These are phyloP conservation scores for Channa maculata DNA, from an alignment of 2,113 vertebrate species.

Conservation along the genomic window DNA sequence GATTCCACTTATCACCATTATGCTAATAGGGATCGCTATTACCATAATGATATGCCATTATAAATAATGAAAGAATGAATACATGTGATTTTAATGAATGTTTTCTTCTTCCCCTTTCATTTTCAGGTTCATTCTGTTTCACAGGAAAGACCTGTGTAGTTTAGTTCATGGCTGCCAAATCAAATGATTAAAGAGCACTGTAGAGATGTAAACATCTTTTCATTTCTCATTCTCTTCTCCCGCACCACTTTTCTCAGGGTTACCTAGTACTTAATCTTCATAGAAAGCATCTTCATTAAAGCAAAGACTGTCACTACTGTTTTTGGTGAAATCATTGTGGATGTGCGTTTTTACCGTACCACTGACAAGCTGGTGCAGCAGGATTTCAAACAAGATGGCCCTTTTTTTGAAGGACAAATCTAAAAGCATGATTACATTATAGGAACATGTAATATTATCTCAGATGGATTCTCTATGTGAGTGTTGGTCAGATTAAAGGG, in stretches of 20 bases:
- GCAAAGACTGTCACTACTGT: slow-evolving; percentile 31
- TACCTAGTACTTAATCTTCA: slow-evolving; percentile 40
- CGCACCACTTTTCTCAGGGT: slow-evolving; percentile 11
- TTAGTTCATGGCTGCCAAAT: slow-evolving; percentile 30
- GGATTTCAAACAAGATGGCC: not conserved
- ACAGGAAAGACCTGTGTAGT: slow-evolving; percentile 8
- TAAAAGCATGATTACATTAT: slow-evolving; percentile 5
- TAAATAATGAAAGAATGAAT: slow-evolving; percentile 65
- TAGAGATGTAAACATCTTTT: slow-evolving; percentile 47
- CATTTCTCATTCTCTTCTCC: slow-evolving; percentile 36
- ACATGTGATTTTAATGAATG: slow-evolving; percentile 57
- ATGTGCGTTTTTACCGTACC: not conserved
- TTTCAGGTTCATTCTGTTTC: slow-evolving; percentile 37
- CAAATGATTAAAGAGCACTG: slow-evolving; percentile 50
- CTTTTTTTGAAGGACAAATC: too few species aligned
- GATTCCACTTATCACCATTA: slow-evolving; percentile 67
- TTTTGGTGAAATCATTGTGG: slow-evolving; percentile 9
- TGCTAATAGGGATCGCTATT: slow-evolving; percentile 60
- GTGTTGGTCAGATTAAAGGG: slow-evolving; percentile 10
- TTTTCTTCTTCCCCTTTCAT: slow-evolving; percentile 10
- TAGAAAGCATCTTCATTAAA: slow-evolving; percentile 51
- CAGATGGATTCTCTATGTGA: not conserved
- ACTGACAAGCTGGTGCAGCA: not conserved
- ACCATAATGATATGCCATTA: slow-evolving; percentile 66
- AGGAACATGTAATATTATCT: not conserved